Base-by-base conservation (phyloP, 2,797 vertebrate species). In the Acestrorhynchus altus region DNA sequence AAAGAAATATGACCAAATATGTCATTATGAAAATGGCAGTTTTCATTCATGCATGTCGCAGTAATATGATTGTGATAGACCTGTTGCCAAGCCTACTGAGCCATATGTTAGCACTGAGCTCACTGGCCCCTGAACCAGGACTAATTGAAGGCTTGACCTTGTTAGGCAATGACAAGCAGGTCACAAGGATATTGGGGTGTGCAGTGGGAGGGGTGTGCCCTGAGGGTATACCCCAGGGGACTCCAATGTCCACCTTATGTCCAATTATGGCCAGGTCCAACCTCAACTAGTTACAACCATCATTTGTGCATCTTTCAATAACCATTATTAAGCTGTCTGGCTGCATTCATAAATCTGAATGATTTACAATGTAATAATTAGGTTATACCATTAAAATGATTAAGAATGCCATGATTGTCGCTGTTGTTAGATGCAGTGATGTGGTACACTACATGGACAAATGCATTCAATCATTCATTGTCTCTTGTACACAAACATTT, bases 81-180 rank as follows among this genome's bases (percentile, higher is more conserved):
- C 81, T 85, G 81, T 85, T 83, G 76, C 69, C 47, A 12, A 73
- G 42, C 68, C 54, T 77, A 65, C 76, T 71, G 40, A 74, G 12
- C 75, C 77, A 81, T 86, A 81, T 78, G 77, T 84, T 76, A 80
- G 39, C 73, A 72, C 60, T 75, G 46, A 82, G 51, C 63, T 72
- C 57, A 76, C 70, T 83, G 82, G 76, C 80, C 81, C 80, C 56
- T 88, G 77, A 85, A 76, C 83, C 81, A 46, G 12, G 39, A 75
- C 73, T 87, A 87, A 86, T 82, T 76, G 84, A 73, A 84, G 78
- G 77, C 76, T 82, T 83, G 82, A 81, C 78, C 79, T 82, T 81
- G 78, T 84, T 76, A 85, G 74, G 76, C 77, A 63, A 70, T 79
- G 84, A 84, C 79, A 73, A 82, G 82, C 80, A 76, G 83, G 79